Conservation (phyloP, 2,113 vertebrate genomes). For the Holacanthus passer region DNA sequence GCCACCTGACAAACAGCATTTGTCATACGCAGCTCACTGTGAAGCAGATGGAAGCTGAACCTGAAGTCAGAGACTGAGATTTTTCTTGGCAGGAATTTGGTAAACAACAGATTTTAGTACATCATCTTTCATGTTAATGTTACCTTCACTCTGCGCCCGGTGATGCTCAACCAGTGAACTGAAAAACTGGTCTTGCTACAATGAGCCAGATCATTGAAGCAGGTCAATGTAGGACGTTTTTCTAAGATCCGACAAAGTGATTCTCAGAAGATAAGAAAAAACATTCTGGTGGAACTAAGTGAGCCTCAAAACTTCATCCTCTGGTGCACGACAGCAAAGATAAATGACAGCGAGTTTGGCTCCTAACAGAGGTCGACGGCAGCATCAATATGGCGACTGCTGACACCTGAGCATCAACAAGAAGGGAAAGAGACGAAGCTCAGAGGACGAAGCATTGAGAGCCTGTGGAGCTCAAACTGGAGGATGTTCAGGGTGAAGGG, state of each 20-base stretch:
- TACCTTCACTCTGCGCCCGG: too few species aligned
- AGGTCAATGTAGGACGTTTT: not conserved
- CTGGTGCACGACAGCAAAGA: not conserved
- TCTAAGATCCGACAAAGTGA: not conserved
- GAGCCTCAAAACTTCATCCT: not conserved
- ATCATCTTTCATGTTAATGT: not conserved
- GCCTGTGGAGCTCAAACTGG: not conserved
- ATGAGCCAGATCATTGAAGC: not conserved
- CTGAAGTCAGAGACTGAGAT: not conserved
- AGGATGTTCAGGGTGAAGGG: not conserved
- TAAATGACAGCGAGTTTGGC: not conserved
- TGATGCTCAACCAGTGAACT: not conserved
- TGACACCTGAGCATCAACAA: not conserved
- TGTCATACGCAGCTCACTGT: slow-evolving; percentile 5
- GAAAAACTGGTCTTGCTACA: too few species aligned
- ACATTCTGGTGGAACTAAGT: not conserved
- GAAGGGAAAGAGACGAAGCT: not conserved
- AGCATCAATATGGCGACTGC: not conserved
- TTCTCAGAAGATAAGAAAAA: not conserved
- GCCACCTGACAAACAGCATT: slow-evolving; percentile 24
- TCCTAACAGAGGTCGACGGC: not conserved
- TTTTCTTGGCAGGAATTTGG: not conserved
- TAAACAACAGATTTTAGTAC: not conserved
- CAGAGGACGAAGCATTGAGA: not conserved
- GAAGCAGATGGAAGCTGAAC: slow-evolving; percentile 18